Evolutionary conservation across 2,888 invertebrate genomes (phyloP).

Genomic region (Amblyjoppa proteus): DNA sequence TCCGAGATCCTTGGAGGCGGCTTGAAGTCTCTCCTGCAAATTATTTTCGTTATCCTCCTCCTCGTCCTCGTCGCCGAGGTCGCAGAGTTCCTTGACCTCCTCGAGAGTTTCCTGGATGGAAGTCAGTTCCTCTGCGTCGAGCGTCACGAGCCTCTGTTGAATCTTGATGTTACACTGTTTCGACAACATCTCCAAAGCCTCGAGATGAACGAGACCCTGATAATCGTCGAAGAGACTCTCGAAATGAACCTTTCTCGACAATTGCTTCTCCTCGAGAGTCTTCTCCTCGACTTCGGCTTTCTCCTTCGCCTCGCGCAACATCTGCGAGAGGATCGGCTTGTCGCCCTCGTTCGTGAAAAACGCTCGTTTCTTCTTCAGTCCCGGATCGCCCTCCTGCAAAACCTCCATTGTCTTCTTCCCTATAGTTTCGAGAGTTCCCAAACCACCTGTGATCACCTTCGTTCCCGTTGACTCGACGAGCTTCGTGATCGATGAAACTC

Average conservation of each 20-base stretch:
- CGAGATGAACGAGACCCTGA: constrained; percentile 95
- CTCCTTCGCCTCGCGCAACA: constrained; percentile 90
- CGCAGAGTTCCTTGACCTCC: constrained; percentile 92
- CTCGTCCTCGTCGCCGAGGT: constrained; percentile 89
- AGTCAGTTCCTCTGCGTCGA: constrained; percentile 87
- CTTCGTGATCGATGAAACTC: constrained; percentile 88
- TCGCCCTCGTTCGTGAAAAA: constrained; percentile 88
- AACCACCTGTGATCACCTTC: constrained; percentile 92
- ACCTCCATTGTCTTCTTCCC: constrained; percentile 98
- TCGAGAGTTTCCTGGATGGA: constrained; percentile 92
- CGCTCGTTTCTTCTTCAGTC: constrained; percentile 92
- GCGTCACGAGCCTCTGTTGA: constrained; percentile 87
- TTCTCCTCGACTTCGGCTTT: constrained; percentile 88
- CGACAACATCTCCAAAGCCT: constrained; percentile 96
- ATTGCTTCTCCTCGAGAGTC: constrained; percentile 84
- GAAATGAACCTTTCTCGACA: constrained; percentile 88
- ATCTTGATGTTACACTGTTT: constrained; percentile 92
- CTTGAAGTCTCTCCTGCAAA: constrained; percentile 87
- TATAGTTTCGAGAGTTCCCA: constrained; percentile 96
- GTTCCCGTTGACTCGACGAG: constrained; percentile 90
- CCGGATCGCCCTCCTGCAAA: constrained; percentile 96
- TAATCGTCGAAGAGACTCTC: constrained; percentile 94
- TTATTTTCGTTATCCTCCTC: constrained; percentile 86
- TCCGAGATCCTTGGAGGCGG: constrained; percentile 89
- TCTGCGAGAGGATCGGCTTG: constrained; percentile 88